Conservation (phyloP, 2,888 invertebrate genomes). For the Phania funesta region DNA sequence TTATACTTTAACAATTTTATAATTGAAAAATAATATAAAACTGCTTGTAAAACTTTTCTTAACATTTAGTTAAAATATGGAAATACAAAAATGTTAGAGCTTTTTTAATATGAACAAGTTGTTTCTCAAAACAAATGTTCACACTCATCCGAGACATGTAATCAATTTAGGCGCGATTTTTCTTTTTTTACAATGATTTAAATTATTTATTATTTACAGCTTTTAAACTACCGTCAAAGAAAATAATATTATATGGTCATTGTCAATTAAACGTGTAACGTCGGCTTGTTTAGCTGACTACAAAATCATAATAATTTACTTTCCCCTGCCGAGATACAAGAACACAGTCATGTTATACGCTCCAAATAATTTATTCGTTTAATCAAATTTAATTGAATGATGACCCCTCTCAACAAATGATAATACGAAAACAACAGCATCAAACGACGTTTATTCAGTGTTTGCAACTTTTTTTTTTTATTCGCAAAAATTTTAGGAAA, state of each 20-base stretch:
- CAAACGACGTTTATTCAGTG: not conserved
- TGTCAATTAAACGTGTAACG: conserved; percentile 46
- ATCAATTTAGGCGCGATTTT: too few relatives aligned
- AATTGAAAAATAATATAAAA: too few relatives aligned
- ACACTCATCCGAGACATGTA: too few relatives aligned
- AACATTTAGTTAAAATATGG: too few relatives aligned
- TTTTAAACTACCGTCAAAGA: not conserved
- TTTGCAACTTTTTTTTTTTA: not conserved
- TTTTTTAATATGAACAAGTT: too few relatives aligned
- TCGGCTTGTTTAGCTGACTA: not conserved
- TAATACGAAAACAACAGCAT: conserved; percentile 2
- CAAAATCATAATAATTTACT: conserved; percentile 37
- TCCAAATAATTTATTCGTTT: conserved; percentile 73
- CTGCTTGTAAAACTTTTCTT: too few relatives aligned
- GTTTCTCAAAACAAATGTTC: too few relatives aligned
- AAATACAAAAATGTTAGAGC: too few relatives aligned
- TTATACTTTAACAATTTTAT: too few relatives aligned
- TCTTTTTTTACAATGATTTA: too few relatives aligned
- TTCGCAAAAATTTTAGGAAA: too few relatives aligned
- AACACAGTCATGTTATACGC: conserved; percentile 68
- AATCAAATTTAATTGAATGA: conserved; percentile 79
- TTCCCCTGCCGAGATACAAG: not conserved
- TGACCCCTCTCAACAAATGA: conserved; percentile 76
- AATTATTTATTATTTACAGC: too few relatives aligned
- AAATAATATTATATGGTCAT: conserved; percentile 47